Conservation (phyloP, 2,888 invertebrate species). For the Chrysolina oricalcia region DNA sequence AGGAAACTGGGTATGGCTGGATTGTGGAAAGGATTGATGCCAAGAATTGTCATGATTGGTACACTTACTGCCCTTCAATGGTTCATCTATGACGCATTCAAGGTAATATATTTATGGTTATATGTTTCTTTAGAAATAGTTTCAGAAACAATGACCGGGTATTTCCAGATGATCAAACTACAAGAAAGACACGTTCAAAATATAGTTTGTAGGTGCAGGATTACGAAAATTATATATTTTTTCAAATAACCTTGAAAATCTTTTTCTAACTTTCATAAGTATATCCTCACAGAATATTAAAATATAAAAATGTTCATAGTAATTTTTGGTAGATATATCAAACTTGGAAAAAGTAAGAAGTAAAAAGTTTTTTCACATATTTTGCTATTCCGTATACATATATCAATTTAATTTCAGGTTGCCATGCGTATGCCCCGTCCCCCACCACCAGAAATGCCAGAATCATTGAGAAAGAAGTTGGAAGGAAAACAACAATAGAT, state of each 20-base stretch:
- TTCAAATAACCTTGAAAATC: no score
- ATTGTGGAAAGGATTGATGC: slow-evolving; percentile 92
- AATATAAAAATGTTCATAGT: no score
- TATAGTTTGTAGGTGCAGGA: no score
- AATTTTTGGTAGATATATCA: no score
- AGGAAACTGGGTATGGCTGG: slow-evolving; percentile 84
- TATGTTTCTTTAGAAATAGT: no score
- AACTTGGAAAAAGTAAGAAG: no score
- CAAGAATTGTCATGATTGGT: slow-evolving; percentile 98
- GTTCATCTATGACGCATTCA: slow-evolving; percentile 97
- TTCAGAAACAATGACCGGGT: no score
- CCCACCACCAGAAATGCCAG: slow-evolving; percentile 97
- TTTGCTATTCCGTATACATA: not conserved
- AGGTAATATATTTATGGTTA: slow-evolving; percentile 57
- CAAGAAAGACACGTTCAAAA: no score
- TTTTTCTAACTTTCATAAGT: no score
- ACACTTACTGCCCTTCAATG: slow-evolving; percentile 96
- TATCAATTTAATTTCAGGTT: slow-evolving; percentile 70
- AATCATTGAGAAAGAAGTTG: slow-evolving; percentile 85
- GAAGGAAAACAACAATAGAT: slow-evolving; percentile 66
- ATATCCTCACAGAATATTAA: no score
- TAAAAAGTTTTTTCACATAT: slow-evolving; percentile 6
- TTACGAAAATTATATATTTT: no score
- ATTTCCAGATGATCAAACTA: no score
- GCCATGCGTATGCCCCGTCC: slow-evolving; percentile 91